Evolutionary conservation across 2,797 vertebrate species (phyloP).

Genomic region (Brachyrhaphis roseni): DNA sequence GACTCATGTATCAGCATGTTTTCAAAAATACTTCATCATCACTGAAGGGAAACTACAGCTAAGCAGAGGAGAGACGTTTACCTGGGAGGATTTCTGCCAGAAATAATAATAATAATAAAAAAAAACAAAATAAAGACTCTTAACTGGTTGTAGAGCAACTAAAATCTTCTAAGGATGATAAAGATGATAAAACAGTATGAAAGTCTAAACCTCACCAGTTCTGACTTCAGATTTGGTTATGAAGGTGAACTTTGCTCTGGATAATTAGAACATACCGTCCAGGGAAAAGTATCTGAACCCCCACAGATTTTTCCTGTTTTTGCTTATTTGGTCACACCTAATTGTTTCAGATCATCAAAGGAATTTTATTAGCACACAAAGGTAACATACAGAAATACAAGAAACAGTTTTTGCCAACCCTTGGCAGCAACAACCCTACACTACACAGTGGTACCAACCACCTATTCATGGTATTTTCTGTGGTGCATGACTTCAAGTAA

Average conservation of each 20-base stretch:
- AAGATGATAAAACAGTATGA: neutral
- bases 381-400: neutral
- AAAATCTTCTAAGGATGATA: neutral
- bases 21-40: neutral
- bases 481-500: neutral
- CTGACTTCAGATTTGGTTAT: neutral
- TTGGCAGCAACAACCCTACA: neutral
- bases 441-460: neutral
- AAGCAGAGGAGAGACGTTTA: neutral
- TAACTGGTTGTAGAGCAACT: neutral
- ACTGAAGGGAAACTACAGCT: neutral
- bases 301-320: neutral
- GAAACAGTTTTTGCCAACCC: neutral
- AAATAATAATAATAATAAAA: neutral
- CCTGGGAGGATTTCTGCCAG: neutral
- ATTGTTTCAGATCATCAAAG: neutral
- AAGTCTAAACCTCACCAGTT: neutral
- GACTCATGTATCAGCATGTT: neutral
- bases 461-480: neutral
- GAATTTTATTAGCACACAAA: neutral
- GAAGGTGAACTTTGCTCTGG: neutral
- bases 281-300: neutral
- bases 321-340: neutral
- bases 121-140: neutral
- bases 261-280: neutral